These are phyloP conservation scores for Drosophila rubida DNA, from an alignment of 2,888 invertebrate species.

Conservation along the genomic window DNA sequence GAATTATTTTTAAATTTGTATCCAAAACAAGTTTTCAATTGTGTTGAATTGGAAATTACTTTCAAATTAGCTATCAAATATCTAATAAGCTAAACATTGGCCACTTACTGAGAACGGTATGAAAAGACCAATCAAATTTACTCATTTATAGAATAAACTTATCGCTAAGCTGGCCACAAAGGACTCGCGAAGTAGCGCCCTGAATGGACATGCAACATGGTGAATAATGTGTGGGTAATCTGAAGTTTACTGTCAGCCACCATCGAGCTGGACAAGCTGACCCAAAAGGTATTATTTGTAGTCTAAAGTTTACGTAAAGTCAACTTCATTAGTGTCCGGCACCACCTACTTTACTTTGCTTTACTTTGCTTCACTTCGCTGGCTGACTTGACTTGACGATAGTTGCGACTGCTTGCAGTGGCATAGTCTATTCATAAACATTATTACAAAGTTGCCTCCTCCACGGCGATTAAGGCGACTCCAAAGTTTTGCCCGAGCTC, in stretches of 20 bases:
- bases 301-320: conserved; percentile 29
- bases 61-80: no score
- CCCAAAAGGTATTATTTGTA: conserved; percentile 22
- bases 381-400: background rate
- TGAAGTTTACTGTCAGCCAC: conserved; percentile 15
- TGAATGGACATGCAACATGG: background rate
- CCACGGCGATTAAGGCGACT: conserved; percentile 63
- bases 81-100: no score
- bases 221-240: conserved; percentile 17
- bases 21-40: no score
- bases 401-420: conserved; percentile 24
- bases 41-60: no score
- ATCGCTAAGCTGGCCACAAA: conserved; percentile 5
- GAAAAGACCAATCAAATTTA: background rate
- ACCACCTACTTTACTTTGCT: conserved; percentile 28
- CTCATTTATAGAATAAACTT: background rate
- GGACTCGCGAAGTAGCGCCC: background rate
- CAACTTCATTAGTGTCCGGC: conserved; percentile 33
- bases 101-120: no score
- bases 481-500: conserved; percentile 52
- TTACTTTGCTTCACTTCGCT: background rate
- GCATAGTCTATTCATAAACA: conserved; percentile 61
- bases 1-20: no score
- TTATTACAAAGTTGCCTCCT: conserved; percentile 69
- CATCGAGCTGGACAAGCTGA: conserved; percentile 20